Evolutionary conservation across 37 sponge, comb jelly and placozoan species (phyloP), one percentile per base, ranked within the genome.

Genomic region (Mnemiopsis leidyi): DNA sequence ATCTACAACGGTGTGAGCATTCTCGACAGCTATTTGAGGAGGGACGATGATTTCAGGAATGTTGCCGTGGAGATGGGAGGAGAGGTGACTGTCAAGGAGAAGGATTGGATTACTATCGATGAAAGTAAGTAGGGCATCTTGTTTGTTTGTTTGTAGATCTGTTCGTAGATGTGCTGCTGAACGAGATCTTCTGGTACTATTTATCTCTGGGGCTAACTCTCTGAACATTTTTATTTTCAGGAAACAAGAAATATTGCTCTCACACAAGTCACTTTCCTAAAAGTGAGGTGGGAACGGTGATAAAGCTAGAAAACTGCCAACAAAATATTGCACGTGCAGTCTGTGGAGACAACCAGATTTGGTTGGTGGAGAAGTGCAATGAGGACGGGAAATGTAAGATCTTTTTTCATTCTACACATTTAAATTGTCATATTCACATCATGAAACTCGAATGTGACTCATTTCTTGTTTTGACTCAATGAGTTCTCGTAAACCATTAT

Each of bases 251-350:
- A 1, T 85, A 85, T 28, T 85, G 90, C 29, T 37, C 90, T 9
- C 32, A 85, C 7, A 85, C 90, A 61, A 85, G 39, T 61, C 90
- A 85, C 90, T 85, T 85, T 61, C 90, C 90, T 1, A 85, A 85
- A 33, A 85, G 90, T 33, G 35, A 32, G 28, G 90, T 85, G 2
- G 90, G 90, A 2, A 85, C 90, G n/a, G 90, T 39, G 48, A 85
- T 85, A 13, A 28, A 13, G 90, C 32, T 33, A 13, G 90, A 39
- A 37, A 18, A 85, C 61, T 85, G 90, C 90, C 90, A 38, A 33
- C 90, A 85, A 33, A 85, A 85, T 29, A 85, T 85, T 5, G 90
- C 90, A 2, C 90, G 90, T 35, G 90, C 90, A 5, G 48, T 85
- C n/a, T 85, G 90, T 21, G 90, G 90, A 26, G 90, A 85, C 3